Conservation (phyloP, 2,888 invertebrate species). For the Chymomyza caudatula region DNA sequence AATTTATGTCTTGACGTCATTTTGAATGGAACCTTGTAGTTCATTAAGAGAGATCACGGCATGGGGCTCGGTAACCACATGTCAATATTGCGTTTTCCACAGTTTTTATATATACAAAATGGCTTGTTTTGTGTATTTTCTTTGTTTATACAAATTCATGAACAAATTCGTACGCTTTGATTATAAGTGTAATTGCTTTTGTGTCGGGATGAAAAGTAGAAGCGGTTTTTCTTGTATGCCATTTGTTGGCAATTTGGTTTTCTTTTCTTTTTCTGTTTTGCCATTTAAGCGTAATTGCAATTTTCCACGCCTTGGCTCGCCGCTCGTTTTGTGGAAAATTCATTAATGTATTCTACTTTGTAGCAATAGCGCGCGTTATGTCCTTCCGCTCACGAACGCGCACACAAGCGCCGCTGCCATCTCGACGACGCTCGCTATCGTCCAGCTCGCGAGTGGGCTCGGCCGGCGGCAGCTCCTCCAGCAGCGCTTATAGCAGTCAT, state of each 20-base stretch:
- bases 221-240: neutral
- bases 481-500: conserved; percentile 31
- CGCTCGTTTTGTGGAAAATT: neutral
- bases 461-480: neutral
- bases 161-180: conserved; percentile 44
- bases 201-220: conserved; percentile 16
- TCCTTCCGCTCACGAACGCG: conserved; percentile 78
- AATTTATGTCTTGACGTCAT: conserved; percentile 68
- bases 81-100: conserved; percentile 65
- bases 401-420: conserved; percentile 76
- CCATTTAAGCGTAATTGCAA: conserved; percentile 1
- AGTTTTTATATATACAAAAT: conserved; percentile 22
- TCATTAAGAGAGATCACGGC: neutral
- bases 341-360: conserved; percentile 17
- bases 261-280: neutral
- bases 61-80: conserved; percentile 43
- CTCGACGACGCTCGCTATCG: conserved; percentile 78
- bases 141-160: conserved; percentile 65
- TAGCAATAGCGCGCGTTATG: conserved; percentile 52
- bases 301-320: neutral
- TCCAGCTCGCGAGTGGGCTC: conserved; percentile 79
- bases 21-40: conserved; percentile 25
- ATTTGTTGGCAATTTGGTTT: neutral
- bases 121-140: conserved; percentile 55
- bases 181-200: conserved; percentile 43